Base-by-base conservation (phyloP, 2,113 vertebrate species). In the Melanotaenia duboulayi region DNA sequence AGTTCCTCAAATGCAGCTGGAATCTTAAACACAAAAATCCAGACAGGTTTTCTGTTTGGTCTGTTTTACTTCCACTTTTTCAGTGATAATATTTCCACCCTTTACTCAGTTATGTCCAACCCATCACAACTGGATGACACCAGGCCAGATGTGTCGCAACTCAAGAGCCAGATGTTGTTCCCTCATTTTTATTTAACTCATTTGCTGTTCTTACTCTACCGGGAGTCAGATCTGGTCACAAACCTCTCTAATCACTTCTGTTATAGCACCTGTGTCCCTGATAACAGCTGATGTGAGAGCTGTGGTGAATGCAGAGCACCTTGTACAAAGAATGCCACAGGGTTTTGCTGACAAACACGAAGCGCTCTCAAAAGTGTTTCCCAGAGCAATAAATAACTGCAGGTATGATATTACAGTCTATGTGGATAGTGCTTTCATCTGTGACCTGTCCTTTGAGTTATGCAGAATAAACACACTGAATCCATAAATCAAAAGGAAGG, bases 381-480 rank as follows among this genome's bases (percentile, higher is more conserved):
- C 75, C 22, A 11, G 17, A 9, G 67, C 72, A 80, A 78, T 39
- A 65, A 78, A 74, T 50, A 68, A 60, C 46, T 24, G 17, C 28
- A 32, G 1, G 24, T 70, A 22, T 81, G 57, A 54, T 69, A 12
- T 83, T 73, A 60, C 70, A 57, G 32, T 9, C 65, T 11, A 22
- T 11, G 60, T 42, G 58, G 62, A 69, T 8, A 61, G 55, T 20
- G 72, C 50, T 55, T 66, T 60, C 48, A 76, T 75, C 78, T 58
- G 73, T 59, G 77, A 83, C 77, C 80, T 19, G 57, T 52, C 70
- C 85, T 80, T 17, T 73, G 66, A 72, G 66, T 48, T 35, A 16
- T 3, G 71, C 32, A 28, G 74, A 12, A 69, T 54, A 48, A 64
- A 72, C 65, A 73, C 67, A 39, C 2, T 8, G 10, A 63, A 44